Evolutionary conservation across 2,113 vertebrate species (phyloP).

Genomic region (Athene cunicularia): DNA sequence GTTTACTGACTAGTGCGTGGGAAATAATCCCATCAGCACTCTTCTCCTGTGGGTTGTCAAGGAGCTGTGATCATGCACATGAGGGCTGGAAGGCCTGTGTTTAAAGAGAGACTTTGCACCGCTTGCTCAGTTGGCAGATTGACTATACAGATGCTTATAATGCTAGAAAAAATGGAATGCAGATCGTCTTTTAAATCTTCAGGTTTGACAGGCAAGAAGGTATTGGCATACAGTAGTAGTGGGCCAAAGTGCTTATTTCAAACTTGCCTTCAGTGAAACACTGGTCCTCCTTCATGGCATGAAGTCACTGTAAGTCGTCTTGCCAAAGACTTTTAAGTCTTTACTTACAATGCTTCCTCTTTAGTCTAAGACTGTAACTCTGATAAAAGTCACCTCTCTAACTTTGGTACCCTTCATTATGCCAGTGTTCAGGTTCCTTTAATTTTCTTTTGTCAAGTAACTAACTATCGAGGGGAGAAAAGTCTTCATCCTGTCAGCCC

Average conservation of each 20-base stretch:
- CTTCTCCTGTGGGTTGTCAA: rapidly evolving
- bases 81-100: neutral
- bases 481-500: neutral
- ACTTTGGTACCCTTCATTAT: rapidly evolving
- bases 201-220: neutral
- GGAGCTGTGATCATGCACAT: rapidly evolving
- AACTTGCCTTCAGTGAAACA: rapidly evolving
- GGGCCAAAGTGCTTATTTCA: neutral
- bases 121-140: neutral
- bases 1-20: rapidly evolving
- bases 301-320: neutral
- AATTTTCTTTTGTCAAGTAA: neutral
- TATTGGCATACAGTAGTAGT: neutral
- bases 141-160: neutral
- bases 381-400: neutral
- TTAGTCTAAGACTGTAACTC: neutral
- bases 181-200: too few relatives aligned
- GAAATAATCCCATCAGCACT: neutral
- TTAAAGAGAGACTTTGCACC: neutral
- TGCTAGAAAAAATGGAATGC: neutral
- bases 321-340: neutral
- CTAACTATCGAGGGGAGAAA: neutral
- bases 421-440: neutral
- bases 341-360: neutral
- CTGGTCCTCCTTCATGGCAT: too few relatives aligned